Evolutionary conservation across 92 coral and sea anemone species (phyloP), one percentile per base, ranked within the genome.

Genomic region (Porites cylindrica): DNA sequence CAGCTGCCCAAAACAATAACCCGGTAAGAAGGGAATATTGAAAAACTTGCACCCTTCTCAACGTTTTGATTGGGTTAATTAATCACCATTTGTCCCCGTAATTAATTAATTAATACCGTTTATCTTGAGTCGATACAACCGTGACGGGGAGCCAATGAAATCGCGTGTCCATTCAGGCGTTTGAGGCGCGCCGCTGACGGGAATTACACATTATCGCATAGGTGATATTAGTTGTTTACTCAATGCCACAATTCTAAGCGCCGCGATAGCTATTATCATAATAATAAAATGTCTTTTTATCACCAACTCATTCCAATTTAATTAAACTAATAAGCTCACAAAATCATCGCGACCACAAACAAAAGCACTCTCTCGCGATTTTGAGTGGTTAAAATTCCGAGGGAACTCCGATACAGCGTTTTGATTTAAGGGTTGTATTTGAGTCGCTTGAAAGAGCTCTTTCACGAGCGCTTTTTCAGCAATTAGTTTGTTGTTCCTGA

Each of bases 21-120:
- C 89, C 94, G 89, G 88, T 90, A 88, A 91, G 88, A 82, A 86
- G 87, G 61, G 87, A 96, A 93, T 93, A 97, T 97, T 92, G 97
- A 79, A 96, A 38, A 95, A 94, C 86, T 90, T 91, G 92, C 91
- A 76, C 93, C 89, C 91, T 85, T 94, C 86, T 88, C 92, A 95
- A 94, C 94, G 93, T 89, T 92, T 94, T 91, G 98, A 97, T 97
- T 97, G 95, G 97, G 91, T 94, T 97, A 95, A 95, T 97, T 97
- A 96, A 97, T 94, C 91, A 94, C 92, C 96, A 91, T 97, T 94
- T 97, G 96, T 97, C 87, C 90, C 98, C 90, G 91, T 97, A 97
- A 97, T 97, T 97, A 97, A 95, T 97, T 95, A 93, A 97, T 97
- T 97, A 97, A 97, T 96, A 91, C 92, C 97, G 96, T 95, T 95